Evolutionary conservation across 2,888 invertebrate genomes (phyloP).

Genomic region (Pyrgus malvae): DNA sequence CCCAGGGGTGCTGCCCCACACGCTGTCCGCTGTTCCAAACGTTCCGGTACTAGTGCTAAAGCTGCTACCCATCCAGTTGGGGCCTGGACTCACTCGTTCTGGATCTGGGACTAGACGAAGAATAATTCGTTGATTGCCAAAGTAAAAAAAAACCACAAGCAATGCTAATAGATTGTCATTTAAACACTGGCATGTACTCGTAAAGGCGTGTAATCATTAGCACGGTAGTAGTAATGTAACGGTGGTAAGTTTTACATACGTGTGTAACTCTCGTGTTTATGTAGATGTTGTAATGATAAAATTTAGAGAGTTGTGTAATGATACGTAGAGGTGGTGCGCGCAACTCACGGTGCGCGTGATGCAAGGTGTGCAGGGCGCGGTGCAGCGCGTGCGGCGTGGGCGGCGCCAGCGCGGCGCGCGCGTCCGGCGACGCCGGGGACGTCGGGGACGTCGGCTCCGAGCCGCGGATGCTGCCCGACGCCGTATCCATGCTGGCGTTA

Average conservation of each 20-base stretch:
- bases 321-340: slow-evolving; percentile 40
- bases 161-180: too few relatives aligned
- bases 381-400: slow-evolving; percentile 88
- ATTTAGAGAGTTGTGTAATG: too few relatives aligned
- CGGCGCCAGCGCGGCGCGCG: slow-evolving; percentile 78
- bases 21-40: slow-evolving; percentile 83
- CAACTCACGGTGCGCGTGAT: slow-evolving; percentile 54
- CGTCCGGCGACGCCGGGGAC: slow-evolving; percentile 83
- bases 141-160: too few relatives aligned
- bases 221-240: too few relatives aligned
- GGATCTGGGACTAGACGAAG: slow-evolving; percentile 38
- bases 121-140: too few relatives aligned
- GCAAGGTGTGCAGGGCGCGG: slow-evolving; percentile 76
- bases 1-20: slow-evolving; percentile 91
- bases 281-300: too few relatives aligned
- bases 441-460: slow-evolving; percentile 92
- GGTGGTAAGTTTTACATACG: too few relatives aligned
- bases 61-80: slow-evolving; percentile 47
- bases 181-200: too few relatives aligned
- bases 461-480: slow-evolving; percentile 94
- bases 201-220: too few relatives aligned
- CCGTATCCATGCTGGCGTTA: slow-evolving; percentile 94
- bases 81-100: slow-evolving; percentile 50
- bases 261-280: too few relatives aligned
- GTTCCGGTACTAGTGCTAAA: slow-evolving; percentile 41